These are phyloP conservation scores for Zingel zingel DNA, from an alignment of 2,113 vertebrate genomes.

Conservation along the genomic window DNA sequence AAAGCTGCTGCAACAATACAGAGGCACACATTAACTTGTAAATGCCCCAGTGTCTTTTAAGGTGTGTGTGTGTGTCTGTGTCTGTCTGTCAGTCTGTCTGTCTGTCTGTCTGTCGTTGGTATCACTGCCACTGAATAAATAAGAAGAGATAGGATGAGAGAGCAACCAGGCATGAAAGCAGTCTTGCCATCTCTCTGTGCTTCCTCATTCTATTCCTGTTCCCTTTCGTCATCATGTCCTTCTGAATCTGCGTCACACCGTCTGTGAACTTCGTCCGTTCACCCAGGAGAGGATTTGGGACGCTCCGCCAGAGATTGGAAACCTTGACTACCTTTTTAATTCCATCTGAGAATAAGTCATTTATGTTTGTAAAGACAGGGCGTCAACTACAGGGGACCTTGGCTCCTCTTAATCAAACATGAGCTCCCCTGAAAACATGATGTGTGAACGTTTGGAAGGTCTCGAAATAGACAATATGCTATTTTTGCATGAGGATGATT, in stretches of 20 bases:
- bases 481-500: too few relatives aligned
- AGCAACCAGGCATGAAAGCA: constrained; percentile 21
- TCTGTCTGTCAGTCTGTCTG: too few relatives aligned
- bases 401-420: too few relatives aligned
- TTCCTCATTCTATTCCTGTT: constrained; percentile 29
- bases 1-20: too few relatives aligned
- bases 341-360: neutral
- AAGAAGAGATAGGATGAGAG: constrained; percentile 13
- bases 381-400: too few relatives aligned
- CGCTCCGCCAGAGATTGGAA: neutral
- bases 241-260: constrained; percentile 21
- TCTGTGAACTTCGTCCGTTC: neutral
- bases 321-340: neutral
- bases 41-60: too few relatives aligned
- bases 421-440: too few relatives aligned
- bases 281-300: neutral
- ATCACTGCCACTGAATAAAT: constrained; percentile 18
- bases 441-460: too few relatives aligned
- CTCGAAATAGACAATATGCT: too few relatives aligned
- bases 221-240: constrained; percentile 32
- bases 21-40: too few relatives aligned
- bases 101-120: neutral
- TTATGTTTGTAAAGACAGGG: neutral
- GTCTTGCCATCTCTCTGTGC: constrained; percentile 21
- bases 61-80: too few relatives aligned